Percentiles rank a stretch among this genome's conserved stretches.
Evolutionary conservation across 2,113 vertebrate genomes (phyloP).

Genomic region (Lophotis ruficrista): DNA sequence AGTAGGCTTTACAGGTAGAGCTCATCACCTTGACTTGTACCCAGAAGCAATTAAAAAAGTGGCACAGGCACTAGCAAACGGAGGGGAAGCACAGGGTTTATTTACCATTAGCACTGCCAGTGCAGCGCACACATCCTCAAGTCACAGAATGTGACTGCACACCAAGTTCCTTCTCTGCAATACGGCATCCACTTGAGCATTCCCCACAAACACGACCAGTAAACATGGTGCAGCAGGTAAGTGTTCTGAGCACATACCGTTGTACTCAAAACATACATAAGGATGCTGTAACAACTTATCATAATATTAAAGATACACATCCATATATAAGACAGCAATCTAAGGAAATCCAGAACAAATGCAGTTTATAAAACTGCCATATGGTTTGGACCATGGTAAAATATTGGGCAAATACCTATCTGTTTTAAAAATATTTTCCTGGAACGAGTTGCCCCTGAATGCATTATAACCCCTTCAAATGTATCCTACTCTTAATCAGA

Average conservation of each 20-base stretch:
- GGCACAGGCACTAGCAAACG: not conserved
- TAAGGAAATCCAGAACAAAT: not conserved
- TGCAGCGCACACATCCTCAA: fast-evolving
- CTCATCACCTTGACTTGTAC: not conserved
- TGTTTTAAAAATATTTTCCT: not conserved
- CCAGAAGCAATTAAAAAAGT: not conserved
- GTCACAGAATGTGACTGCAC: fast-evolving
- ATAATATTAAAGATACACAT: not conserved
- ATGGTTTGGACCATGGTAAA: not conserved
- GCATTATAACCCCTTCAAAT: not conserved
- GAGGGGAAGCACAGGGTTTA: not conserved
- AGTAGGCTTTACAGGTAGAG: not conserved
- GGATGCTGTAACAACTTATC: not conserved
- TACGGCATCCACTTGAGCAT: fast-evolving
- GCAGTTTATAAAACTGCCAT: not conserved
- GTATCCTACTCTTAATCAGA: not conserved
- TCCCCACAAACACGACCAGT: not conserved
- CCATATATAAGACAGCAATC: not conserved
- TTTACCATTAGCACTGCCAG: not conserved
- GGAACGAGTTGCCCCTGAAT: not conserved
- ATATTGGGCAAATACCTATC: not conserved
- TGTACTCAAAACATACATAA: not conserved
- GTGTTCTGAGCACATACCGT: not conserved
- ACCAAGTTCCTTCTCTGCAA: not conserved
- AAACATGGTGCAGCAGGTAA: not conserved